These are phyloP conservation scores for Eurystomus gularis DNA, from an alignment of 2,113 vertebrate genomes.

Conservation along the genomic window DNA sequence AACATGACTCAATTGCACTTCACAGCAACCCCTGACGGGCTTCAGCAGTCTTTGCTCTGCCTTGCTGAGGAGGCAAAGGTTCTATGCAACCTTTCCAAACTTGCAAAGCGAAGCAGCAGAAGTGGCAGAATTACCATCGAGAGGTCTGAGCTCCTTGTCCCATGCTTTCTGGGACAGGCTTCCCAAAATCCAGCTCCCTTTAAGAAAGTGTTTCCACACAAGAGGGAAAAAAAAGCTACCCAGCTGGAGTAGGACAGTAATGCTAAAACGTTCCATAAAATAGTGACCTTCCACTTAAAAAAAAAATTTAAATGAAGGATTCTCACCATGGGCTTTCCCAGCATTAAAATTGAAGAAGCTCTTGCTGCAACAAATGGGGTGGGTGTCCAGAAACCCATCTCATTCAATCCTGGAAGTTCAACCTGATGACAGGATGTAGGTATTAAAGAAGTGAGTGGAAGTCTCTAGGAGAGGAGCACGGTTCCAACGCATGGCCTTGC, in stretches of 20 bases:
- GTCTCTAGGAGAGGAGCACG: neutral
- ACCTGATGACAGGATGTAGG: rapidly evolving
- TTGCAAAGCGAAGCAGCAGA: neutral
- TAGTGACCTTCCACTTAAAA: neutral
- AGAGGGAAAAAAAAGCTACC: neutral
- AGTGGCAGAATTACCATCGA: neutral
- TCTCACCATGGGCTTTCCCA: neutral
- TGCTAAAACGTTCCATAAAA: neutral
- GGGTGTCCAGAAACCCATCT: neutral
- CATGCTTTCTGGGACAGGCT: neutral
- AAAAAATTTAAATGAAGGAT: neutral
- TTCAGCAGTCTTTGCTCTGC: neutral
- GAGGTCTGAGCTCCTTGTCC: neutral
- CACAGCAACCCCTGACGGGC: neutral
- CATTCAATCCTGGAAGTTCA: neutral
- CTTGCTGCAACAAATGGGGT: neutral
- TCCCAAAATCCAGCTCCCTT: neutral
- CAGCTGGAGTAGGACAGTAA: neutral
- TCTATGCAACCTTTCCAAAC: neutral
- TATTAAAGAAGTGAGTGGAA: neutral
- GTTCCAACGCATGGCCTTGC: neutral
- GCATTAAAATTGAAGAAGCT: neutral
- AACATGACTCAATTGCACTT: neutral
- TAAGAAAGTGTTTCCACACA: neutral
- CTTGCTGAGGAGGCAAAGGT: neutral